Conservation (phyloP, 1,140 invertebrate genomes). For the Anthonomus grandis region DNA sequence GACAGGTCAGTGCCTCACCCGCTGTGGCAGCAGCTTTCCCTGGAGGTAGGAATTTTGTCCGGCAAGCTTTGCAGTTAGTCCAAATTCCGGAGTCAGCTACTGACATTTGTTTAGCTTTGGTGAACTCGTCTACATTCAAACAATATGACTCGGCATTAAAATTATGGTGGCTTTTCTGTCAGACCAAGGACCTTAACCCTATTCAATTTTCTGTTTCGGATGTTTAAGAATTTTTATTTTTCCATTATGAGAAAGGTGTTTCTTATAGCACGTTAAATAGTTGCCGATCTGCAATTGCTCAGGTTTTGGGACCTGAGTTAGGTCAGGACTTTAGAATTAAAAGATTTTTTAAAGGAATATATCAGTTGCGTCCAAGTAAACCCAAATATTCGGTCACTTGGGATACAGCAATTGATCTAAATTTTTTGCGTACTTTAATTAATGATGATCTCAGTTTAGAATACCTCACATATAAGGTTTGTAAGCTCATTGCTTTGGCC, state of each 20-base stretch:
- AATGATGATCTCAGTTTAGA: slow-evolving; percentile 11
- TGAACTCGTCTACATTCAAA: background rate
- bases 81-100: background rate
- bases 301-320: background rate
- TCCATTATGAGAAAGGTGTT: background rate
- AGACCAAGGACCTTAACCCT: background rate
- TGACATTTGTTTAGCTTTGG: background rate
- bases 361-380: too few species aligned
- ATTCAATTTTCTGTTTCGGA: background rate
- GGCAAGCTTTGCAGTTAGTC: background rate
- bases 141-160: background rate
- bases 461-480: too few species aligned
- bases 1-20: background rate
- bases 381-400: slow-evolving; percentile 35
- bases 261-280: background rate
- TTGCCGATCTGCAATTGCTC: background rate
- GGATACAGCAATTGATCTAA: slow-evolving; percentile 25
- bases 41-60: background rate
- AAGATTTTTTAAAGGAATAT: slow-evolving; percentile 37
- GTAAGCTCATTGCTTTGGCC: slow-evolving; percentile 17
- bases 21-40: background rate
- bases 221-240: background rate
- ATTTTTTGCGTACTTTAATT: slow-evolving; percentile 7
- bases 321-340: slow-evolving; percentile 13
- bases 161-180: background rate